These are phyloP conservation scores for Remorina albescens DNA, from an alignment of 2,797 vertebrate species.

Conservation along the genomic window DNA sequence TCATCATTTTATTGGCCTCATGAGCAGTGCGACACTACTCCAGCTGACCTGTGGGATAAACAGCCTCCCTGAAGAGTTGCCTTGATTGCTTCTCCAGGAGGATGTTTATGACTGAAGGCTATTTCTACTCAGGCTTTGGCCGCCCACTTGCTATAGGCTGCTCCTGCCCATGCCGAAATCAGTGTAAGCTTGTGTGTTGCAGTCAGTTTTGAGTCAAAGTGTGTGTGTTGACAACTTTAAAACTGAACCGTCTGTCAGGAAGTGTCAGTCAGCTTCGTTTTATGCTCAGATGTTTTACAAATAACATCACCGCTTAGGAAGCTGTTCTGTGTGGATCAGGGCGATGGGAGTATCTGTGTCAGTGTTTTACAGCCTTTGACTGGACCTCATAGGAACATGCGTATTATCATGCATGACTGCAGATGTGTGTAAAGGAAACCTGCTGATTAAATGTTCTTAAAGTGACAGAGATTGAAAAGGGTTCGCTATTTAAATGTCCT, in stretches of 20 bases:
- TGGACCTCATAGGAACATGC: constrained; percentile 49
- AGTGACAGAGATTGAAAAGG: constrained; percentile 50
- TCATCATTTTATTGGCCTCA: constrained; percentile 44
- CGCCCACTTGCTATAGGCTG: constrained; percentile 37
- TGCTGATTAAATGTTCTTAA: constrained; percentile 72
- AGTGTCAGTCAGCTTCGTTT: constrained; percentile 21
- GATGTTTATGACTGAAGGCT: constrained; percentile 83
- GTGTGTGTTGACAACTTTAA: constrained; percentile 7
- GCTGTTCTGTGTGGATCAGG: constrained; percentile 14
- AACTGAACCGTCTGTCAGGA: constrained; percentile 20
- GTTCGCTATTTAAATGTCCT: constrained; percentile 19
- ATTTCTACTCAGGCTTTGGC: constrained; percentile 78
- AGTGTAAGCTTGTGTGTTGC: constrained; percentile 24
- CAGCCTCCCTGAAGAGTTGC: constrained; percentile 70
- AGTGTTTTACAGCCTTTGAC: constrained; percentile 52
- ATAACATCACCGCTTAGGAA: constrained; percentile 17
- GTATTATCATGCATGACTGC: constrained; percentile 70
- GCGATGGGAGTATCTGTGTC: constrained; percentile 41
- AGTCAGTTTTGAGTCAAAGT: constrained; percentile 16
- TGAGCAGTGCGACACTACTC: constrained; percentile 36
- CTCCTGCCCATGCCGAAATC: constrained; percentile 55
- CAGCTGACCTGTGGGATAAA: constrained; percentile 70
- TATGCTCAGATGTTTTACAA: constrained; percentile 26
- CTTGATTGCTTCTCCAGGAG: constrained; percentile 78
- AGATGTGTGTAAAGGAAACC: constrained; percentile 63